Evolutionary conservation across 2,888 invertebrate species (phyloP).

Genomic region (Philereme transversata): DNA sequence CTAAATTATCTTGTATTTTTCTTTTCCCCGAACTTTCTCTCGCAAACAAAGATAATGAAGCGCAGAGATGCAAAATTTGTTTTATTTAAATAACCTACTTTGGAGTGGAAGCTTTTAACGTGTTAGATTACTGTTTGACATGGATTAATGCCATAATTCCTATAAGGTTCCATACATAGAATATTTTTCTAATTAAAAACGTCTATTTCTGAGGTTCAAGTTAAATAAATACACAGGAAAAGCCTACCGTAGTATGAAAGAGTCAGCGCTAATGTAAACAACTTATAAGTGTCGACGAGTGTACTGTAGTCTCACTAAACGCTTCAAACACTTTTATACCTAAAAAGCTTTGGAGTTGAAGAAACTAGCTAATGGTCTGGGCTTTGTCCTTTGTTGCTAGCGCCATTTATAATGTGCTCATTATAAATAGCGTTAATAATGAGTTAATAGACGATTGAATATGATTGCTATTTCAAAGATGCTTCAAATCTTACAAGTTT

Average conservation of each 20-base stretch:
- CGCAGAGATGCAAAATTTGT: neutral
- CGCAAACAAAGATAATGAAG: neutral
- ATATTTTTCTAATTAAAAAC: no score
- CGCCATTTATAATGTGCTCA: neutral
- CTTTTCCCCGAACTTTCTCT: neutral
- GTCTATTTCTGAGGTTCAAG: neutral
- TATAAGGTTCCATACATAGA: no score
- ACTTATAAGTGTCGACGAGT: slow-evolving; percentile 29
- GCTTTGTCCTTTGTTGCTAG: neutral
- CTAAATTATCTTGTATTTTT: slow-evolving; percentile 1
- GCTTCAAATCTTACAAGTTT: no score
- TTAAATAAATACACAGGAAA: slow-evolving; percentile 7
- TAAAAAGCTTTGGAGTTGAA: slow-evolving; percentile 1
- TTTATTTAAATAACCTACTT: no score
- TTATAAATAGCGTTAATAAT: no score
- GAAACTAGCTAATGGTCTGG: slow-evolving; percentile 5
- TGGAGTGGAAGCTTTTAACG: no score
- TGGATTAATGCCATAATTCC: no score
- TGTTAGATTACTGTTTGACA: no score
- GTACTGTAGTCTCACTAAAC: slow-evolving; percentile 27
- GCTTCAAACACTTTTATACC: slow-evolving; percentile 17
- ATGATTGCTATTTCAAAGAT: no score
- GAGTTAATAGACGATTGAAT: neutral
- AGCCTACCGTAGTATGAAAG: slow-evolving; percentile 14
- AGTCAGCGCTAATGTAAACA: slow-evolving; percentile 19